Percentiles rank a stretch among this genome's conserved stretches.
Conservation (phyloP, 2,888 invertebrate species). For the Platerodrilus igneus region DNA sequence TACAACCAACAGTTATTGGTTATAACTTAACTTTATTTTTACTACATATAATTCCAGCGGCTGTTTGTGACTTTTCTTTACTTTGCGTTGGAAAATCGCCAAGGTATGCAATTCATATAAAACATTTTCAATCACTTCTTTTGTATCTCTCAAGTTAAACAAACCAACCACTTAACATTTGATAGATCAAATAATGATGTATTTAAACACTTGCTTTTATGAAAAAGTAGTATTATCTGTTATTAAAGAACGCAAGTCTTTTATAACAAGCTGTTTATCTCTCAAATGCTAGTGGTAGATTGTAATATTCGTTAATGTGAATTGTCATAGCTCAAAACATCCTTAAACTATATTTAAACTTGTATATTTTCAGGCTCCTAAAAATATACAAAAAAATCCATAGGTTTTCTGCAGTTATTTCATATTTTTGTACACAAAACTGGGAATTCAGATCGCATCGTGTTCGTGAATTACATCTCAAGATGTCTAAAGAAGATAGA, state of each 20-base stretch:
- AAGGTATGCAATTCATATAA: constrained; percentile 48
- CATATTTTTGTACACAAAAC: constrained; percentile 69
- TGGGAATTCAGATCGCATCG: constrained; percentile 67
- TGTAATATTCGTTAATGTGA: too few relatives aligned
- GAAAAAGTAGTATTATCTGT: too few relatives aligned
- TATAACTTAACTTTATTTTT: constrained; percentile 60
- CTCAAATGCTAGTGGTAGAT: too few relatives aligned
- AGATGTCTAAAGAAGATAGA: constrained; percentile 49
- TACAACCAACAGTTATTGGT: constrained; percentile 56
- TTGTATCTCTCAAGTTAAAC: too few relatives aligned
- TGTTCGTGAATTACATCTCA: constrained; percentile 54
- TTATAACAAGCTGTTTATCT: too few relatives aligned
- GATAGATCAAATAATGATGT: too few relatives aligned
- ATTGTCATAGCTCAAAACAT: background rate
- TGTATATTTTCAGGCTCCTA: constrained; percentile 59
- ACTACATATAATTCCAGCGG: constrained; percentile 62
- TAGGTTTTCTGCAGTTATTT: constrained; percentile 66
- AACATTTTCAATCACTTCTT: background rate
- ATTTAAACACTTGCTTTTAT: too few relatives aligned
- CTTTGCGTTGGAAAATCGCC: constrained; percentile 56
- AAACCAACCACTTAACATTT: too few relatives aligned
- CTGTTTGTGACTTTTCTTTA: constrained; percentile 55
- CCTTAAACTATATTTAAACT: background rate
- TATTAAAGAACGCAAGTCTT: too few relatives aligned
- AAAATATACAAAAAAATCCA: constrained; percentile 77